These are phyloP conservation scores for Argyresthia albistria DNA, from an alignment of 2,888 invertebrate species.

Conservation along the genomic window DNA sequence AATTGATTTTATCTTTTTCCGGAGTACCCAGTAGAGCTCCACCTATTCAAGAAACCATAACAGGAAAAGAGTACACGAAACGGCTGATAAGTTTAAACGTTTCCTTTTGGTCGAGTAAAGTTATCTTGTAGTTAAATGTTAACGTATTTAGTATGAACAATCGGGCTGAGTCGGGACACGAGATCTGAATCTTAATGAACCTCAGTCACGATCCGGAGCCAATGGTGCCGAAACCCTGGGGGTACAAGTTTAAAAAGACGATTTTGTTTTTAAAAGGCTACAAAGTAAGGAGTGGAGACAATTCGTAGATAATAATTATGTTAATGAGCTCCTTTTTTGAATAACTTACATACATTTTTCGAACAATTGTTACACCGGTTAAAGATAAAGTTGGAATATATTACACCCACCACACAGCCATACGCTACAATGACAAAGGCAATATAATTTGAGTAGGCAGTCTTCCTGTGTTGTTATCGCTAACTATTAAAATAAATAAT, in stretches of 20 bases:
- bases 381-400: background rate
- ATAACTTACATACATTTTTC: background rate
- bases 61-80: too few relatives aligned
- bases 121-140: conserved; percentile 4
- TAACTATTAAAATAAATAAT: too few relatives aligned
- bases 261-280: background rate
- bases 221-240: background rate
- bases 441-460: background rate
- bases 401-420: background rate
- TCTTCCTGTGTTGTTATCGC: too few relatives aligned
- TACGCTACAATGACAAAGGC: background rate
- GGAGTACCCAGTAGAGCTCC: too few relatives aligned
- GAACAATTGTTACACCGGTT: background rate
- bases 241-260: background rate
- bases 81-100: too few relatives aligned
- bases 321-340: background rate
- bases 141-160: conserved; percentile 52
- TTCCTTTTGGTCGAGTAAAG: background rate
- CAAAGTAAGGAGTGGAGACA: background rate
- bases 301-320: conserved; percentile 4
- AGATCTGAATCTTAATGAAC: conserved; percentile 62
- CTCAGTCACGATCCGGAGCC: conserved; percentile 45
- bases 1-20: too few relatives aligned
- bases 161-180: conserved; percentile 31
- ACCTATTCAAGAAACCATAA: too few relatives aligned